phyloP scores from a whole-genome alignment of 1,140 invertebrate species.

The Streblospio benedicti region DNA sequence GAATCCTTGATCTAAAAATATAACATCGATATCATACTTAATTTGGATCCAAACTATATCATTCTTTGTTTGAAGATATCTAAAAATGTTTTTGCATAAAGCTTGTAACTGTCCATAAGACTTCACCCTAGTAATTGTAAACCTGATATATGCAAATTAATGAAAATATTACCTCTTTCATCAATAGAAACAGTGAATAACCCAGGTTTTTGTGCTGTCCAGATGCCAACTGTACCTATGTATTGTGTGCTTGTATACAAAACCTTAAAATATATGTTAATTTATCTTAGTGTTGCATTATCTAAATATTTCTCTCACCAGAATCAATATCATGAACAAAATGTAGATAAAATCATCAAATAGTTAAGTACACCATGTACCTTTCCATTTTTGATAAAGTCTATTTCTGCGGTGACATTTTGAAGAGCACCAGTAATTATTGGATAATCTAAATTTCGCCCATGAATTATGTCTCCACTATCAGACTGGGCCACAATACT shows the following conservation, averaged over 20 bases:
- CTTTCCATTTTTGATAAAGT: conserved; percentile 27
- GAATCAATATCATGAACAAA: too few species aligned
- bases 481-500: conserved; percentile 36
- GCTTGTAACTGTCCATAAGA: too few species aligned
- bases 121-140: too few species aligned
- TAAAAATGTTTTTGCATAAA: too few species aligned
- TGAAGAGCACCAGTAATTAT: conserved; percentile 27
- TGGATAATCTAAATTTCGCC: conserved; percentile 37
- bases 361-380: too few species aligned
- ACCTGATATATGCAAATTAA: not conserved
- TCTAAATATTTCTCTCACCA: too few species aligned
- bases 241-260: conserved; percentile 30
- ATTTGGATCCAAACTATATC: too few species aligned
- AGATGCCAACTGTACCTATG: conserved; percentile 32
- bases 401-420: conserved; percentile 31
- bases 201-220: conserved; percentile 33
- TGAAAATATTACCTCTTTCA: conserved; percentile 32
- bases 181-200: conserved; percentile 39
- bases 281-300: not conserved
- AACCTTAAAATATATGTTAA: conserved; percentile 24
- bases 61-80: too few species aligned
- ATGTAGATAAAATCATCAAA: too few species aligned
- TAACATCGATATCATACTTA: too few species aligned
- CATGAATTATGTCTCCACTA: conserved; percentile 36
- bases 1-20: too few species aligned